phyloP scores from a whole-genome alignment of 2,888 invertebrate genomes.

The Acleris laterana region DNA sequence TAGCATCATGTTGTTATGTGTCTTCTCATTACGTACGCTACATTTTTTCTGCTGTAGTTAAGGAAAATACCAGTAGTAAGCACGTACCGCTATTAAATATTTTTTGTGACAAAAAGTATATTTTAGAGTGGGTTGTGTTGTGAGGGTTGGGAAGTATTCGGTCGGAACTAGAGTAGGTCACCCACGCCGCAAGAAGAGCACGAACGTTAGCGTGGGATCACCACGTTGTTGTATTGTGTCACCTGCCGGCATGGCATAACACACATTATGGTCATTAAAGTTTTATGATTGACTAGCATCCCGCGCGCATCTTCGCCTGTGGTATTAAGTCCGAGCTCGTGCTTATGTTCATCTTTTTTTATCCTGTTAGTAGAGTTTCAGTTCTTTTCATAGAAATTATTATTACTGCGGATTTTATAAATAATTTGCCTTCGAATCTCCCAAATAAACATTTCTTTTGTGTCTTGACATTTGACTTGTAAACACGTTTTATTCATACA shows the following conservation, averaged over 20 bases:
- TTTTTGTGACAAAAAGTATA: neutral
- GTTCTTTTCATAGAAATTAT: no score
- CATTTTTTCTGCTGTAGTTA: slow-evolving; percentile 18
- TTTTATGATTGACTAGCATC: slow-evolving; percentile 11
- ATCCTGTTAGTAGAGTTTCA: no score
- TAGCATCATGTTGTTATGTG: slow-evolving; percentile 36
- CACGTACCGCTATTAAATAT: neutral
- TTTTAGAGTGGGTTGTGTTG: slow-evolving; percentile 4
- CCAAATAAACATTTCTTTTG: no score
- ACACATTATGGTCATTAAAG: slow-evolving; percentile 36
- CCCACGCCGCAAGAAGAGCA: slow-evolving; percentile 57
- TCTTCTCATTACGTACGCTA: slow-evolving; percentile 17
- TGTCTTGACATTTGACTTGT: slow-evolving; percentile 15
- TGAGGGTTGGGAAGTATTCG: slow-evolving; percentile 45
- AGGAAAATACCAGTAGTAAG: slow-evolving; percentile 1
- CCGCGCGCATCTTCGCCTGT: no score
- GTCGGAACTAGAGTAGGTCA: slow-evolving; percentile 52
- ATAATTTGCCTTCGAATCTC: no score
- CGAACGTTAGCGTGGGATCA: slow-evolving; percentile 59
- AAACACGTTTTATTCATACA: slow-evolving; percentile 14
- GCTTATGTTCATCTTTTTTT: no score
- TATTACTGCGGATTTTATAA: no score
- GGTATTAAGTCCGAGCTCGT: no score
- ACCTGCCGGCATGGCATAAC: slow-evolving; percentile 50
- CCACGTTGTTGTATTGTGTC: slow-evolving; percentile 52